Conservation (phyloP, 2,888 invertebrate species). For the Drosophila maculinotata region DNA sequence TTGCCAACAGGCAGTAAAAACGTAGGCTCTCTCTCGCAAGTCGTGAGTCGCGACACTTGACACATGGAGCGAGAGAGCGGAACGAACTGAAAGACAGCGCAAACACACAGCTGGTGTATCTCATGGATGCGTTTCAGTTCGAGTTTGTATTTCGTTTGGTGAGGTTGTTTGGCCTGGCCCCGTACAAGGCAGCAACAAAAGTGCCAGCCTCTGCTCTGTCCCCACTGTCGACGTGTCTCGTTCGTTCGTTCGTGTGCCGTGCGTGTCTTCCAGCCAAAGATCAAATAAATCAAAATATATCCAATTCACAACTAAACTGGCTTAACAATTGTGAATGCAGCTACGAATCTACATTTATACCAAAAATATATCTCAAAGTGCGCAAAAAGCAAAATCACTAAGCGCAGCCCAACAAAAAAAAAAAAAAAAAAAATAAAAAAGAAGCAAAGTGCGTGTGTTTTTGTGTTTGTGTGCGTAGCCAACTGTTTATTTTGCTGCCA, state of each 20-base stretch:
- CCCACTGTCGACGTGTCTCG: conserved; percentile 73
- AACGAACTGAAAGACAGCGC: conserved; percentile 37
- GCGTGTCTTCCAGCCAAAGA: conserved; percentile 49
- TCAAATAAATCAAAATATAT: too few relatives aligned
- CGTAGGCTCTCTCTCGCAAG: conserved; percentile 30
- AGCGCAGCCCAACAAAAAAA: conserved; percentile 62
- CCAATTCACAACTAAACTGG: conserved; percentile 29
- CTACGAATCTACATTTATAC: conserved; percentile 32
- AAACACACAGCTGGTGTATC: conserved; percentile 58
- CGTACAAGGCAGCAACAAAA: conserved; percentile 29
- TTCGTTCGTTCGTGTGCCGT: conserved; percentile 39
- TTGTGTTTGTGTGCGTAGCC: conserved; percentile 33
- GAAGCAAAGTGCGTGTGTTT: conserved; percentile 71
- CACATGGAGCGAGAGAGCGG: conserved; percentile 28
- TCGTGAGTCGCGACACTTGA: conserved; percentile 59
- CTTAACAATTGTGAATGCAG: conserved; percentile 45
- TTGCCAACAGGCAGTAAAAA: conserved; percentile 48
- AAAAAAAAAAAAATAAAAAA: conserved; percentile 29
- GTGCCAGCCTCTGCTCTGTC: conserved; percentile 44
- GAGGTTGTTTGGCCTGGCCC: conserved; percentile 73
- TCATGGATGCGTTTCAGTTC: conserved; percentile 78
- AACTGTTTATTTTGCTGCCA: conserved; percentile 17
- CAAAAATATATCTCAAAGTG: conserved; percentile 49
- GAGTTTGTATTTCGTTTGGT: conserved; percentile 85
- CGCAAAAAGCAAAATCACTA: conserved; percentile 57